phyloP scores from a whole-genome alignment of 2,888 invertebrate genomes.

The Parnassius mnemosyne region DNA sequence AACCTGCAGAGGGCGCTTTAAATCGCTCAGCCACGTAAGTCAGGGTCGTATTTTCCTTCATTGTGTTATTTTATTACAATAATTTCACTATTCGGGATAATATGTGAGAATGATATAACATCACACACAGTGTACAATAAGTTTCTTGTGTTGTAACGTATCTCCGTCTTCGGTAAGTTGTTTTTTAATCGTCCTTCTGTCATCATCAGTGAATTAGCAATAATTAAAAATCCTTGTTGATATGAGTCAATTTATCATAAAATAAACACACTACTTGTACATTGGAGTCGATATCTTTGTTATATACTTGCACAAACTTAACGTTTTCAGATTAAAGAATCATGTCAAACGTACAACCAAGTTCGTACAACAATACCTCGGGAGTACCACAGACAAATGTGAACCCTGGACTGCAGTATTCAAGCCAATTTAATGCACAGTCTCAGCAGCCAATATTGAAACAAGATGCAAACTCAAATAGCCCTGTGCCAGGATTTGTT shows the following conservation, averaged over 20 bases:
- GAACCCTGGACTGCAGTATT: conserved; percentile 46
- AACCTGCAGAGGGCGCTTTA: conserved; percentile 68
- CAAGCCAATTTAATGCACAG: conserved; percentile 52
- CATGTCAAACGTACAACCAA: conserved; percentile 74
- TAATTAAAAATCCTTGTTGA: conserved; percentile 56
- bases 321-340: conserved; percentile 68
- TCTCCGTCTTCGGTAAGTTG: conserved; percentile 58
- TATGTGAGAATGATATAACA: conserved; percentile 69
- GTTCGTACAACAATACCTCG: conserved; percentile 58
- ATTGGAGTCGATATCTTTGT: conserved; percentile 28
- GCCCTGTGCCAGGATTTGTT: conserved; percentile 46
- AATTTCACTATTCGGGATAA: conserved; percentile 57
- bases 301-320: conserved; percentile 33
- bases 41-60: conserved; percentile 75
- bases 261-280: conserved; percentile 43
- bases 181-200: conserved; percentile 56
- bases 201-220: conserved; percentile 70
- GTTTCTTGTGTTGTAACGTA: conserved; percentile 54
- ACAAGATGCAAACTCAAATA: conserved; percentile 68
- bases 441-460: conserved; percentile 60
- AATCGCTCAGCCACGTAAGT: conserved; percentile 79
- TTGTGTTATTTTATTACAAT: conserved; percentile 62
- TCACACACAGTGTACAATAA: conserved; percentile 51
- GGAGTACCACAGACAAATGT: conserved; percentile 53
- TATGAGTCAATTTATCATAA: conserved; percentile 54